A percentile compares a stretch with the other conserved stretches of the same genome.
phyloP scores from a whole-genome alignment of 1,140 invertebrate species.

The Ephestia elutella region DNA sequence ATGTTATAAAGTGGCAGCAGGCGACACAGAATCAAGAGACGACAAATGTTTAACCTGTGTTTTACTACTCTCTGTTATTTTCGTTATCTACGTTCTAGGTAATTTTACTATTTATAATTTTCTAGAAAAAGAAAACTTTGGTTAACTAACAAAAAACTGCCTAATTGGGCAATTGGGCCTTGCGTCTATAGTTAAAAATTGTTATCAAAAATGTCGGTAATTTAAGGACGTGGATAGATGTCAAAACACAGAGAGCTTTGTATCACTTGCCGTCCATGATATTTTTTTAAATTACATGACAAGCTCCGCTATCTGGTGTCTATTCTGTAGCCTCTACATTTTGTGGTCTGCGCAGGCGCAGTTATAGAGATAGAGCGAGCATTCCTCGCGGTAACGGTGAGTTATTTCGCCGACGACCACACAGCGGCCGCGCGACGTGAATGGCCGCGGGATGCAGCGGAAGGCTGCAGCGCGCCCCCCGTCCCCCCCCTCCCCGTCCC shows the following conservation, averaged over 20 bases:
- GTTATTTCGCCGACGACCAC: constrained; percentile 67
- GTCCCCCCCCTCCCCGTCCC: constrained; percentile 16
- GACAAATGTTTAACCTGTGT: not conserved
- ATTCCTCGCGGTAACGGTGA: constrained; percentile 69
- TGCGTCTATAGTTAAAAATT: too few species aligned
- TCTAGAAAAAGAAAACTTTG: too few species aligned
- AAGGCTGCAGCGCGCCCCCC: constrained; percentile 41
- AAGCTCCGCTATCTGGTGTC: not conserved
- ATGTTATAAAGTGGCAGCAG: constrained; percentile 20
- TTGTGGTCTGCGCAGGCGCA: constrained; percentile 21
- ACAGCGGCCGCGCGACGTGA: constrained; percentile 54
- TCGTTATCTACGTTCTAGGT: not conserved
- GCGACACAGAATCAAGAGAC: not conserved
- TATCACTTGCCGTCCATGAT: too few species aligned
- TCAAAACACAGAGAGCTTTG: too few species aligned
- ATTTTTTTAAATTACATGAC: too few species aligned
- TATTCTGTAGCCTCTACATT: not conserved
- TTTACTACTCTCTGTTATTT: not conserved
- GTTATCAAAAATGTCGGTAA: too few species aligned
- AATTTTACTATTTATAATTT: not conserved
- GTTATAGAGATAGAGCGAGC: constrained; percentile 58
- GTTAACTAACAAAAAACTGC: too few species aligned
- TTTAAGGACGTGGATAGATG: too few species aligned
- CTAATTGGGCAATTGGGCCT: too few species aligned
- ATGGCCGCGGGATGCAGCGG: constrained; percentile 66